Conservation (phyloP, 2,797 vertebrate genomes). For the Periparus ater region DNA sequence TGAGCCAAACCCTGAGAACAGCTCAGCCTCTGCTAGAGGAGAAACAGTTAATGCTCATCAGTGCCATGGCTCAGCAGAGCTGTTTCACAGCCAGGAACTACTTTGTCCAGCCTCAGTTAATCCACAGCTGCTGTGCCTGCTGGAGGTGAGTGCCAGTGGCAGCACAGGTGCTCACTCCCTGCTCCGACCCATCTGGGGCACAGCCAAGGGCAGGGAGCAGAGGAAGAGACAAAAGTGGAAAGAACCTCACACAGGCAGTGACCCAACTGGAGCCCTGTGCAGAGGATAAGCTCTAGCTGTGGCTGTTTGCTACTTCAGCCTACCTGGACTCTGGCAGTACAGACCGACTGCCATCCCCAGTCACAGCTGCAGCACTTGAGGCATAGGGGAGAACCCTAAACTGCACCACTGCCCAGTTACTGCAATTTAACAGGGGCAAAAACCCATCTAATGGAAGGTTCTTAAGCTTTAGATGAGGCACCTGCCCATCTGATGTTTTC, state of each 20-base stretch:
- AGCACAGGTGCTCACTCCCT: fast-evolving
- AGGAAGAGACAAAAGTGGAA: background rate
- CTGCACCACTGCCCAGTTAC: fast-evolving
- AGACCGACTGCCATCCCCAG: background rate
- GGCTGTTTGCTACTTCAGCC: background rate
- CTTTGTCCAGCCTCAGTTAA: background rate
- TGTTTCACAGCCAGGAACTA: background rate
- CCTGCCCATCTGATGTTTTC: background rate
- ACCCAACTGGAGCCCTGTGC: background rate
- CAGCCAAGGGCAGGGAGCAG: background rate
- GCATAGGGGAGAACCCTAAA: fast-evolving
- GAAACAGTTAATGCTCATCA: background rate
- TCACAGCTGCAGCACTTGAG: fast-evolving
- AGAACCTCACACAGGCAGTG: background rate
- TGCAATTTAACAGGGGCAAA: background rate
- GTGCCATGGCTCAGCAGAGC: background rate
- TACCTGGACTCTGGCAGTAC: background rate
- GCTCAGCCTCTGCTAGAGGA: background rate
- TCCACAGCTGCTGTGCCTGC: background rate
- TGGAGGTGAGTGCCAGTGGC: background rate
- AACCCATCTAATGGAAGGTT: background rate
- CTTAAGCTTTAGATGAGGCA: background rate
- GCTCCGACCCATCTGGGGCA: background rate
- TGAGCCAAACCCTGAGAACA: background rate
- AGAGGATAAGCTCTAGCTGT: background rate